Base-by-base conservation (phyloP, 2,113 vertebrate species). In the Bambusicola thoracicus region DNA sequence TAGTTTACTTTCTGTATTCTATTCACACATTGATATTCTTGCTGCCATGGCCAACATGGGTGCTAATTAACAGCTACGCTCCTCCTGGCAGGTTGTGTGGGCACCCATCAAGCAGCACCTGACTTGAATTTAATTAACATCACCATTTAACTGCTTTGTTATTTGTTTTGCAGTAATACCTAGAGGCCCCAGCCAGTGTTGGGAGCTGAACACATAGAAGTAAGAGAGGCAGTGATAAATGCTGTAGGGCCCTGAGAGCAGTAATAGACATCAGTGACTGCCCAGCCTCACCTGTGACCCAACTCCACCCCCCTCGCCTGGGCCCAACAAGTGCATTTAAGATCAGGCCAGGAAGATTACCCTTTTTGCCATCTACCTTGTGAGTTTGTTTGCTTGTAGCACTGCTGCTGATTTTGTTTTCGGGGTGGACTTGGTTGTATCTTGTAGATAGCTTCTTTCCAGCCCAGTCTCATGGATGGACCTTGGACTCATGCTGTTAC, bases 301-400 rank as follows among this genome's bases (percentile, higher is more conserved):
- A n/a, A n/a, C n/a, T n/a, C n/a, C n/a, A n/a, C n/a, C n/a, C n/a
- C n/a, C n/a, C n/a, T 56, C 25, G 18, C 16, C 8, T 76, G 62
- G 20, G 32, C 11, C 59, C 41, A 48, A 66, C 16, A n/a, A 9
- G 30, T 63, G 38, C 59, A 49, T 62, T 85, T 85, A 77, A 90
- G 24, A 38, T 77, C 40, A 66, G 15, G 2, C 4, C 12, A 34
- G 2, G 2, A 2, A 0, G 0, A 5, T 43, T 0, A 21, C 0
- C 0, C 1, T 0, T 38, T 77, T 1, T 0, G 0, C 0, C 16
- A 2, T 2, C 1, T n/a, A 0, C 9, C 8, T 2, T 34, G 13
- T 38, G 13, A 3, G 1, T 58, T 3, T 44, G 1, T 11, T 1
- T 44, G 3, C 17, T 58, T 3, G 38, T 1, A 24, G 8, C 0